Conservation (phyloP, 2,888 invertebrate genomes). For the Uropetala carovei region DNA sequence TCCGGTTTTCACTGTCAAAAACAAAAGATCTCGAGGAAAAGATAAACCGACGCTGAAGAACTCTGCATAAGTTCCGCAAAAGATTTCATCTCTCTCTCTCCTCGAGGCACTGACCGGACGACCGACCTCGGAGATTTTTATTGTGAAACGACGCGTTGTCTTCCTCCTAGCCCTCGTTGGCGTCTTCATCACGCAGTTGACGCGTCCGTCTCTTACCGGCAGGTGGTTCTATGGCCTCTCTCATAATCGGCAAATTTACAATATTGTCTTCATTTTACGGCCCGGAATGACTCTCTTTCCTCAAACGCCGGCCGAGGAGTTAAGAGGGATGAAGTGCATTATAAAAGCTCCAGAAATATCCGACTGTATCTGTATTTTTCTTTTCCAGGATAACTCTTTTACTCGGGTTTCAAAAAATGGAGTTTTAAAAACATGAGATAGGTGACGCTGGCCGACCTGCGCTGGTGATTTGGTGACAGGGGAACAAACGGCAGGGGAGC, state of each 20-base stretch:
- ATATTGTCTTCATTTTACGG: constrained; percentile 13
- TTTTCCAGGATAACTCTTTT: too few relatives aligned
- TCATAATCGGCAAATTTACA: background rate
- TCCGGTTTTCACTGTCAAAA: background rate
- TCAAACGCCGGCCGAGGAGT: background rate
- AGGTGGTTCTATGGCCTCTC: background rate
- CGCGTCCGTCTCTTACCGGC: background rate
- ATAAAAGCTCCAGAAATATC: background rate
- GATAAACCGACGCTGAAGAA: background rate
- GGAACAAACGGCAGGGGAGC: background rate
- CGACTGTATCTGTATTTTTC: background rate
- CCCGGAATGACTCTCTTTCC: background rate
- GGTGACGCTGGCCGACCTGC: constrained; percentile 4
- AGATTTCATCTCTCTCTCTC: constrained; percentile 16
- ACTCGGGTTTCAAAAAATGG: background rate
- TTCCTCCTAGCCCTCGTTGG: background rate
- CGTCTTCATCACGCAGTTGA: background rate
- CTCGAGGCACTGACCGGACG: background rate
- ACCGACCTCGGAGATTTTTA: background rate
- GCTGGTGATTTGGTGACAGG: constrained; percentile 16
- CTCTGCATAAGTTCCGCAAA: background rate
- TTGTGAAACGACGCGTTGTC: background rate
- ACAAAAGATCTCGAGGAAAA: background rate
- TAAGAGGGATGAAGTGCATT: background rate
- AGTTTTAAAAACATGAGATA: background rate